A percentile compares a stretch with the other conserved stretches of the same genome.
phyloP scores from a whole-genome alignment of 2,113 vertebrate genomes.

The Verasper variegatus region DNA sequence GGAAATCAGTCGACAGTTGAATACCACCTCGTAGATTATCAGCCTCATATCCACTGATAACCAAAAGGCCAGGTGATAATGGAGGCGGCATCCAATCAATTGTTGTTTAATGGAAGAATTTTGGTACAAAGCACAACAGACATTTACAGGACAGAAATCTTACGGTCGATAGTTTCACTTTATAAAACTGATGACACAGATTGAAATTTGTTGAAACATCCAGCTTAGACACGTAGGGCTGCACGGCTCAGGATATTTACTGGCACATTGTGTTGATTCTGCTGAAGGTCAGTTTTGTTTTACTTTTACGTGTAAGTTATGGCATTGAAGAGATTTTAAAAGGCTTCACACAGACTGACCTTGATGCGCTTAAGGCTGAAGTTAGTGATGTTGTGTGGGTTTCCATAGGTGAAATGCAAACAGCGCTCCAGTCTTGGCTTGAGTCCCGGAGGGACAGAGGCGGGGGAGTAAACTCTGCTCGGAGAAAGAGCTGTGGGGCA shows the following conservation, averaged over 20 bases:
- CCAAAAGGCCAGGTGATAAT: conserved; percentile 45
- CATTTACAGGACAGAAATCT: conserved; percentile 52
- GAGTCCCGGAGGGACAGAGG: conserved; percentile 70
- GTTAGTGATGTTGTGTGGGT: conserved; percentile 69
- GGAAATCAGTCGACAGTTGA: conserved; percentile 1
- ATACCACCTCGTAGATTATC: conserved; percentile 34
- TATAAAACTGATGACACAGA: conserved; percentile 30
- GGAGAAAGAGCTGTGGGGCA: conserved; percentile 74
- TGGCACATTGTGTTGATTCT: conserved; percentile 14
- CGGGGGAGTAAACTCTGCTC: conserved; percentile 75
- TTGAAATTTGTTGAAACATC: conserved; percentile 39
- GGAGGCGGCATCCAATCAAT: conserved; percentile 53
- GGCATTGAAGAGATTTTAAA: conserved; percentile 44
- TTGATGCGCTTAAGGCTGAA: conserved; percentile 54
- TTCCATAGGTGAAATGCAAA: conserved; percentile 81
- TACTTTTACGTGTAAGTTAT: conserved; percentile 14
- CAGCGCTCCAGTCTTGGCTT: conserved; percentile 71
- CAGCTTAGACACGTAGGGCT: not conserved
- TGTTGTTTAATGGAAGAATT: conserved; percentile 69
- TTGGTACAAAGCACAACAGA: conserved; percentile 60
- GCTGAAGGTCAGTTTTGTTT: conserved; percentile 37
- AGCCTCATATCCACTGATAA: conserved; percentile 41
- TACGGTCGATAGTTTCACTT: conserved; percentile 44
- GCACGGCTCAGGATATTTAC: conserved; percentile 23
- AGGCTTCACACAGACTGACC: conserved; percentile 61